Evolutionary conservation across 2,113 vertebrate species (phyloP).

Genomic region (Genyomyrus donnyi): DNA sequence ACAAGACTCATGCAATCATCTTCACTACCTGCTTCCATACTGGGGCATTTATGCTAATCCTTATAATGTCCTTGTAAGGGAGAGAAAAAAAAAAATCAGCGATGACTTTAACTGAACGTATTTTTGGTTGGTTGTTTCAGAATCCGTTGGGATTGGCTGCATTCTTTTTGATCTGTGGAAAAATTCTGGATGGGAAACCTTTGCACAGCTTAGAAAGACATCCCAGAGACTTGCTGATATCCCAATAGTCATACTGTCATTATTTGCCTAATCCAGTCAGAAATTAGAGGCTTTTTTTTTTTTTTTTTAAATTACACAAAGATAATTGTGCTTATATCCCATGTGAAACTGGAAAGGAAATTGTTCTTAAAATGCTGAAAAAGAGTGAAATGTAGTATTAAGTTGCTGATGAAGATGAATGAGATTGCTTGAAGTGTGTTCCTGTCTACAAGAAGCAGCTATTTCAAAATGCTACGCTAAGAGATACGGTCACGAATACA

Average conservation of each 20-base stretch:
- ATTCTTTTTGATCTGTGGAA: neutral
- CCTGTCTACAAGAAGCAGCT: neutral
- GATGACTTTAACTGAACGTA: neutral
- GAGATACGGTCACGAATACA: constrained; percentile 1
- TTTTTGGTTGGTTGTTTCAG: neutral
- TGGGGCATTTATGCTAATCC: neutral
- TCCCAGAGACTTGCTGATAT: neutral
- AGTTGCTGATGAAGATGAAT: neutral
- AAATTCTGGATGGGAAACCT: neutral
- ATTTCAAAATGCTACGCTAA: neutral
- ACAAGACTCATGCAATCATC: neutral
- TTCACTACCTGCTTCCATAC: neutral
- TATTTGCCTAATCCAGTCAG: neutral
- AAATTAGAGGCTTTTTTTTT: neutral
- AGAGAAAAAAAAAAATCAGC: neutral
- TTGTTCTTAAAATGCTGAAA: neutral
- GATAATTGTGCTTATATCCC: neutral
- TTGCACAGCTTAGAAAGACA: neutral
- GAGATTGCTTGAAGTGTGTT: neutral
- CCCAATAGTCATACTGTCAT: neutral
- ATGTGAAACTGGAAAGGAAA: neutral
- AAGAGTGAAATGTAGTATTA: neutral
- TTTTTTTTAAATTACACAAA: neutral
- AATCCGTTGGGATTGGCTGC: neutral
- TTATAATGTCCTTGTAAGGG: neutral